Evolutionary conservation across 2,888 invertebrate genomes (phyloP), one percentile per base, ranked within the genome.

Genomic region (Mythimna lalbum): DNA sequence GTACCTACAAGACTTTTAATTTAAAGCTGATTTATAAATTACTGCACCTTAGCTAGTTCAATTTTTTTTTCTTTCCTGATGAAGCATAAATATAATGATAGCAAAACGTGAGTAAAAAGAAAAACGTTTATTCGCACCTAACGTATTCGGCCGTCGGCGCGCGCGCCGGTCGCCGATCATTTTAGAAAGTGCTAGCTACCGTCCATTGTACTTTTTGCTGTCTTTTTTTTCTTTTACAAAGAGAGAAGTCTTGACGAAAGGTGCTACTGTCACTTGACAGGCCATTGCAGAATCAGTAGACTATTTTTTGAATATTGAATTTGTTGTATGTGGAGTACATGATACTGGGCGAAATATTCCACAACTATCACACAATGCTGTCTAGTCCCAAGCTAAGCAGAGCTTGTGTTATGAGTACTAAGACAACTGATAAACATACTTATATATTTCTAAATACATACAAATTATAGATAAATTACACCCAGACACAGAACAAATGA

Each of bases 131-230:
- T 27, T 2, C 27, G 27, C 27, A 27, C 4, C 27, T 27, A 3
- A 27, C 1, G n/a, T n/a, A n/a, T n/a, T n/a, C n/a, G n/a, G 73
- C 80, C 81, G 79, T 61, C 81, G 81, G 76, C 78, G 81, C 78
- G 76, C 72, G 80, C 80, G 80, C 75, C 81, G 73, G 69, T 77
- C 31, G 75, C 76, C 86, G 66, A 69, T 80, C 86, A 71, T 86
- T 93, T 94, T 94, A 93, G 94, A 94, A 94, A 94, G 94, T 91
- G 92, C 88, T 86, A 91, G 92, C 88, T 86, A 86, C 87, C 82
- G 84, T 82, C 82, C 83, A 87, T 89, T 88, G 89, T 88, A 78
- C 36, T 91, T 87, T 90, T 80, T 79, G 69, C 63, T 6, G 73
- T 67, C 77, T 78, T 82, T 87, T 90, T 73, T 75, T 61, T 43